Base-by-base conservation (phyloP, 23 tunicate species). In the Diplosoma virens region DNA sequence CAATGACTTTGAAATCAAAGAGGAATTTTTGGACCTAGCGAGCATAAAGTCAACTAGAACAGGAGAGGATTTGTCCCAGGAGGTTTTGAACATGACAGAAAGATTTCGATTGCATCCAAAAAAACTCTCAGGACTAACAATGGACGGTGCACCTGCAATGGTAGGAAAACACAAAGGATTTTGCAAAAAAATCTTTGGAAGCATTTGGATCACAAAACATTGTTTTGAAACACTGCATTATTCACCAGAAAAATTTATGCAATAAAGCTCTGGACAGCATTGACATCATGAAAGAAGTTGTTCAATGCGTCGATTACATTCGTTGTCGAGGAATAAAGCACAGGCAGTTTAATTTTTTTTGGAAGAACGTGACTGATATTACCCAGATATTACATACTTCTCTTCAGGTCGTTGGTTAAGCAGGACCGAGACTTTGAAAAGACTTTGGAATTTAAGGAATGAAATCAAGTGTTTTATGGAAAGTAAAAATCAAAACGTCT, bases 321-420 rank as follows among this genome's bases (percentile, higher is more conserved):
- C 50, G 66, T 18, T 1, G 24, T 31, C 61, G 76, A 67, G 84
- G 84, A 45, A 37, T 66, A 47, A 47, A 79, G n/a, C 75, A 66
- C 26, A n/a, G 76, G 30, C 65, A 65, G 63, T 66, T 79, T 66
- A 79, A 79, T 45, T 20, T 36, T 78, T 63, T 63, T 52, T 79
- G 65, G 50, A 79, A 65, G 84, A 46, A 32, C 75, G 66, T 72
- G 47, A 79, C 66, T 46, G 33, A 1, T 66, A 79, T 47, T 79
- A 79, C 53, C 64, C 75, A 7, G 84, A 79, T 66, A 29, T 79
- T 26, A 7, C 37, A 16, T 79, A 79, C 54, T 79, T 65, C 66
- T 79, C 76, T 26, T 47, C 66, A 46, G 76, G 50, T 47, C 66
- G 84, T 30, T 66, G 84, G 84, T 32, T 79, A 31, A 79, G 66